Percentiles rank a stretch among this genome's conserved stretches.
phyloP scores from a whole-genome alignment of 2,113 vertebrate genomes.

The Perca schrenkii region DNA sequence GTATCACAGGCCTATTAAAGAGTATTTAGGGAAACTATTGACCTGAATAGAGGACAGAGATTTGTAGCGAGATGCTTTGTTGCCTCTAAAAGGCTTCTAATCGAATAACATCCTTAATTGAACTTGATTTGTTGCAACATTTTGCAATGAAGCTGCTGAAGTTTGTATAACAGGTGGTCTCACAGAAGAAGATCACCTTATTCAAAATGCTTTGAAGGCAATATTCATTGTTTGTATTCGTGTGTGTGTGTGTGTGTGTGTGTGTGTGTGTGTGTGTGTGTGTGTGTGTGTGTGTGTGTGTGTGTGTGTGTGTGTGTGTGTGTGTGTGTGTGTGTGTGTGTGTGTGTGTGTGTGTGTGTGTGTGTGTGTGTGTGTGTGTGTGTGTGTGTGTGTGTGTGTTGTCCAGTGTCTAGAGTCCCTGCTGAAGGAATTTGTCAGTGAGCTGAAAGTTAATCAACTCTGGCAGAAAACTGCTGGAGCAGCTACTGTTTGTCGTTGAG shows the following conservation, averaged over 20 bases:
- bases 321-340: slow-evolving; percentile 6
- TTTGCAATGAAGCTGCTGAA: not conserved
- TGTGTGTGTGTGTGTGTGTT: slow-evolving; percentile 16
- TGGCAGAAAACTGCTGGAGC: slow-evolving; percentile 43
- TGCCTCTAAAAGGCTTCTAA: slow-evolving; percentile 51
- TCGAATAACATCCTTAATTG: slow-evolving; percentile 38
- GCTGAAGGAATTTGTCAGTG: slow-evolving; percentile 72
- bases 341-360: not conserved
- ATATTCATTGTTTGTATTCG: slow-evolving; percentile 3
- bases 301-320: slow-evolving; percentile 10
- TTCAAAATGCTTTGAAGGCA: slow-evolving; percentile 8
- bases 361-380: slow-evolving; percentile 15
- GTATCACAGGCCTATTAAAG: not conserved
- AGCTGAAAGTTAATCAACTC: slow-evolving; percentile 59
- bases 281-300: not conserved
- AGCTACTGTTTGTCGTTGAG: not conserved
- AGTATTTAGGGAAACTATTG: slow-evolving; percentile 28
- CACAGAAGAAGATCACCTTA: not conserved
- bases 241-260: not conserved
- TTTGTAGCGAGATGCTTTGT: slow-evolving; percentile 1
- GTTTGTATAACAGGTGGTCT: slow-evolving; percentile 1
- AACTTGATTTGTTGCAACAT: slow-evolving; percentile 18
- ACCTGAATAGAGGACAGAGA: slow-evolving; percentile 16
- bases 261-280: no score
- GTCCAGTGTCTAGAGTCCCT: slow-evolving; percentile 27